Conservation (phyloP, 2,888 invertebrate genomes). For the Oasisia sp. region DNA sequence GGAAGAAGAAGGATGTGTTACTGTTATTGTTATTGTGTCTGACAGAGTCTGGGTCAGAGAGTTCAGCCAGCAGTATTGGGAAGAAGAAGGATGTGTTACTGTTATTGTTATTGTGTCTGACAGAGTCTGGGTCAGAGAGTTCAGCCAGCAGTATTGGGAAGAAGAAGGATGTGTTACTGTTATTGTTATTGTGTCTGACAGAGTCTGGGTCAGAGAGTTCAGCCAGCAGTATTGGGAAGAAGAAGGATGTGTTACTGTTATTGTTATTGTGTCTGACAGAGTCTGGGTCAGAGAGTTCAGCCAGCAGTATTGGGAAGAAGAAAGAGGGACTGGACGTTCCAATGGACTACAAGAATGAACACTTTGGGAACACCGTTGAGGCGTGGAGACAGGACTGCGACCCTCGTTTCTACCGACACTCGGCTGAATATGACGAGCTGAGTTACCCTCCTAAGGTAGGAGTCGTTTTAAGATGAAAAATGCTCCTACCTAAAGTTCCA, state of each 20-base stretch:
- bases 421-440: slow-evolving; percentile 39
- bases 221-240: slow-evolving; percentile 25
- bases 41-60: slow-evolving; percentile 27
- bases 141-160: slow-evolving; percentile 26
- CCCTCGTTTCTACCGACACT: slow-evolving; percentile 30
- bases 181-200: background rate
- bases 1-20: slow-evolving; percentile 28
- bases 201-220: slow-evolving; percentile 28
- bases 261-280: slow-evolving; percentile 20
- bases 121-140: slow-evolving; percentile 28
- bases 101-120: background rate
- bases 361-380: slow-evolving; percentile 29
- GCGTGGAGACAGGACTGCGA: slow-evolving; percentile 34
- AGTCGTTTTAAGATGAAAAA: background rate
- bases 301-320: slow-evolving; percentile 26
- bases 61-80: slow-evolving; percentile 23
- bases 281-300: slow-evolving; percentile 26
- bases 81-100: slow-evolving; percentile 30
- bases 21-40: background rate
- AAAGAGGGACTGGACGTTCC: slow-evolving; percentile 17
- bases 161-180: no score
- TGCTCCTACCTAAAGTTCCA: no score
- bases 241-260: no score
- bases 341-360: slow-evolving; percentile 23
- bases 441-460: slow-evolving; percentile 29